A percentile compares a stretch with the other conserved stretches of the same genome.
Evolutionary conservation across 1,140 invertebrate genomes (phyloP).

Genomic region (Drosophila pseudoobscura): DNA sequence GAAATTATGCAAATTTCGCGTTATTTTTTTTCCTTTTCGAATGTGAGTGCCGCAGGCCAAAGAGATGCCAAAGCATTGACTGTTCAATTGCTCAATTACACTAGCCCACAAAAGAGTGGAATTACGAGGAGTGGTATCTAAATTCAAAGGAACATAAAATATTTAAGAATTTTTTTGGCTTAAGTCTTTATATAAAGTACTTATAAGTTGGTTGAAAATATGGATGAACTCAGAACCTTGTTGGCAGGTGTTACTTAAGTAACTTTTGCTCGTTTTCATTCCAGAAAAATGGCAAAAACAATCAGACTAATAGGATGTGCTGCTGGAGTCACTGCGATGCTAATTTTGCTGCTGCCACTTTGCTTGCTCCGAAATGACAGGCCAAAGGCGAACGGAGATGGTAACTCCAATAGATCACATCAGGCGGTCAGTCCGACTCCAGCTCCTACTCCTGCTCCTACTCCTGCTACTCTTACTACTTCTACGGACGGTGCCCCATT

Average conservation of each 20-base stretch:
- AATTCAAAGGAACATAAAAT: too few species aligned
- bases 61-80: conserved; percentile 17
- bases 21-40: conserved; percentile 15
- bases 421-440: neutral
- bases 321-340: conserved; percentile 23
- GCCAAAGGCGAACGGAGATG: neutral
- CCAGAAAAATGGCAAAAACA: conserved; percentile 53
- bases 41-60: conserved; percentile 6
- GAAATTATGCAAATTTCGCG: conserved; percentile 57
- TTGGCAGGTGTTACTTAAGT: conserved; percentile 21
- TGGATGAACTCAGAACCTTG: neutral
- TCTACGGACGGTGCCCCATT: neutral
- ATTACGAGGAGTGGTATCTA: too few species aligned
- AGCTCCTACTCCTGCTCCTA: neutral
- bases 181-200: too few species aligned
- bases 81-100: conserved; percentile 58
- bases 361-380: conserved; percentile 17
- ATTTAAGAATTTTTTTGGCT: too few species aligned
- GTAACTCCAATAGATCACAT: conserved; percentile 14
- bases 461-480: neutral
- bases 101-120: conserved; percentile 32
- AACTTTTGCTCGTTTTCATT: conserved; percentile 35
- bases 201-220: neutral
- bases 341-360: conserved; percentile 40
- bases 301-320: conserved; percentile 69